Evolutionary conservation across 37 sponge, comb jelly and placozoan genomes (phyloP).

Genomic region (Agelas oroides): DNA sequence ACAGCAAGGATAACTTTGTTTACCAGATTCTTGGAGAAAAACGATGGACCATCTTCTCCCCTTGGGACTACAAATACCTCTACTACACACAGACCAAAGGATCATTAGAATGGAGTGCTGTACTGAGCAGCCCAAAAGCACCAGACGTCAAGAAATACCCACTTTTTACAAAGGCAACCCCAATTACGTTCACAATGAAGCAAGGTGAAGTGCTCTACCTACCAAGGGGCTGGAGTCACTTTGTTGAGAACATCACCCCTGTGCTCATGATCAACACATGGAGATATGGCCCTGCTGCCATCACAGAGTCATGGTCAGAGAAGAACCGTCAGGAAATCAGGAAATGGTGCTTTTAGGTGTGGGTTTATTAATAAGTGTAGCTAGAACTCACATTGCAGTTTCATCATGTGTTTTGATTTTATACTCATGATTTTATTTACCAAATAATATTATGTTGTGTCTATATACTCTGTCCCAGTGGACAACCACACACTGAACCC

Average conservation of each 20-base stretch:
- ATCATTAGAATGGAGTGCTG: constrained; percentile 84
- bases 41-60: constrained; percentile 85
- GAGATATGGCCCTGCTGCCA: constrained; percentile 88
- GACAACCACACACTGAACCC: too few species aligned
- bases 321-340: constrained; percentile 58
- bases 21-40: constrained; percentile 90
- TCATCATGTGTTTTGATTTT: too few species aligned
- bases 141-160: constrained; percentile 74
- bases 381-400: too few species aligned
- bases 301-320: constrained; percentile 68
- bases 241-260: constrained; percentile 79
- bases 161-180: constrained; percentile 65
- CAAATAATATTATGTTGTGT: too few species aligned
- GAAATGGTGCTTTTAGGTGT: constrained; percentile 46
- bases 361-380: too few species aligned
- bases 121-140: constrained; percentile 38
- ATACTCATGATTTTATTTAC: too few species aligned
- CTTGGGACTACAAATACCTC: constrained; percentile 80
- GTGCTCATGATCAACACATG: constrained; percentile 89
- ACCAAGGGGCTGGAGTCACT: constrained; percentile 92
- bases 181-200: constrained; percentile 63
- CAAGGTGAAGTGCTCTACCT: constrained; percentile 90
- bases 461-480: too few species aligned
- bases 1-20: constrained; percentile 92
- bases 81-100: constrained; percentile 76